Base-by-base conservation (phyloP, 2,888 invertebrate species). In the Harpalus rufipes region DNA sequence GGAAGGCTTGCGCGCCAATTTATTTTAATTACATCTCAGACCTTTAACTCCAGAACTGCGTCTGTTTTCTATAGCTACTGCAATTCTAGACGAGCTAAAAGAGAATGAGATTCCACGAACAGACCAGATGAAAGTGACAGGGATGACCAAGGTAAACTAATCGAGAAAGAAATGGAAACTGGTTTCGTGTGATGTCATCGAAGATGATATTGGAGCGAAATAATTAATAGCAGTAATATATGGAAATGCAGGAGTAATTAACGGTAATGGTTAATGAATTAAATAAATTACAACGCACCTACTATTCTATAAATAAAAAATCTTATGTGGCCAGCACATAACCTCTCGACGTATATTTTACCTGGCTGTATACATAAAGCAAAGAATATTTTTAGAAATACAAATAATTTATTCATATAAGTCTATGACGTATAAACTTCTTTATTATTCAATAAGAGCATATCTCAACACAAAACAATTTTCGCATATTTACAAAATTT, bases 81-180 rank as follows among this genome's bases (percentile, higher is more conserved):
- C 5, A 21, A 5, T 8, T 32, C 32, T 32, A 32, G 32, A 0
- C 32, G 59, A n/a, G 44, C 12, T 51, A 16, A n/a, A 41, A 7
- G 51, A 16, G 56, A 51, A 58, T 8, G 5, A 58, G 78, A 21
- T 12, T 51, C 0, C 21, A 32, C 25, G 56, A 21, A 58, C 14
- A n/a, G 58, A 56, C 7, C 10, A 3, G 58, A 58, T 78, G 78
- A 78, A 78, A 78, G 78, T 78, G 21, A 78, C 14, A 58, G 58
- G 78, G 78, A 78, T 78, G 78, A 56, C 32, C 78, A 78, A 78
- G 78, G 78, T 78, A 56, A 78, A 58, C 78, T 56, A 56, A 78
- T 25, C 56, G 12, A 12, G 44, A 51, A 51, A 51, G 44, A 51
- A 51, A 51, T 10, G 44, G 32, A 51, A 51, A 51, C 44, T 51